A percentile compares a stretch with the other conserved stretches of the same genome.
phyloP scores from a whole-genome alignment of 2,113 vertebrate genomes.

The Notothenia rossii region DNA sequence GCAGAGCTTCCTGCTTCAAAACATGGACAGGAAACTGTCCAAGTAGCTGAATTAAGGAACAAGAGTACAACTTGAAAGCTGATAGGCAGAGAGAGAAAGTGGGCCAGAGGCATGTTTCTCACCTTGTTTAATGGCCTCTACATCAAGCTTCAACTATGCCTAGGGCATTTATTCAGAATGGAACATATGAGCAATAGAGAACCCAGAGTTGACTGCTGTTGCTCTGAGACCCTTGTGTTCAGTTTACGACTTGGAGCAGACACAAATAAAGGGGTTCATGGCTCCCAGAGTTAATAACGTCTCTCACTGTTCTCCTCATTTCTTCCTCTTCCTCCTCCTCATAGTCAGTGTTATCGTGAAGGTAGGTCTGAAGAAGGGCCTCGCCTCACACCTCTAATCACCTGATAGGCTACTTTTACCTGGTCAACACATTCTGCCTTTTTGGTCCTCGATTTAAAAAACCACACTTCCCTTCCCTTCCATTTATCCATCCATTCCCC shows the following conservation, averaged over 20 bases:
- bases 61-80: constrained; percentile 43
- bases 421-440: too few species aligned
- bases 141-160: constrained; percentile 78
- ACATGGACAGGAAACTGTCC: constrained; percentile 42
- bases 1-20: constrained; percentile 23
- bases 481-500: too few species aligned
- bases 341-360: background rate
- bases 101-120: constrained; percentile 40
- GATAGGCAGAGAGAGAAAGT: constrained; percentile 17
- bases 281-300: constrained; percentile 63
- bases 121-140: constrained; percentile 50
- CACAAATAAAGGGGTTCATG: constrained; percentile 65
- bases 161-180: constrained; percentile 77
- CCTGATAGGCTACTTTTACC: too few species aligned
- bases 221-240: constrained; percentile 63
- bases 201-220: background rate
- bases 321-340: constrained; percentile 11
- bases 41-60: constrained; percentile 33
- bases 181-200: constrained; percentile 82
- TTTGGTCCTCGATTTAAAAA: too few species aligned
- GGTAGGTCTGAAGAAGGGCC: too few species aligned
- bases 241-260: constrained; percentile 74
- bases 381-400: too few species aligned
- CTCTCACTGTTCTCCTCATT: constrained; percentile 28
- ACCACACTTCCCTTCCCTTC: too few species aligned